Base-by-base conservation (phyloP, 2,113 vertebrate species). In the Oxygymnocypris stewartii region DNA sequence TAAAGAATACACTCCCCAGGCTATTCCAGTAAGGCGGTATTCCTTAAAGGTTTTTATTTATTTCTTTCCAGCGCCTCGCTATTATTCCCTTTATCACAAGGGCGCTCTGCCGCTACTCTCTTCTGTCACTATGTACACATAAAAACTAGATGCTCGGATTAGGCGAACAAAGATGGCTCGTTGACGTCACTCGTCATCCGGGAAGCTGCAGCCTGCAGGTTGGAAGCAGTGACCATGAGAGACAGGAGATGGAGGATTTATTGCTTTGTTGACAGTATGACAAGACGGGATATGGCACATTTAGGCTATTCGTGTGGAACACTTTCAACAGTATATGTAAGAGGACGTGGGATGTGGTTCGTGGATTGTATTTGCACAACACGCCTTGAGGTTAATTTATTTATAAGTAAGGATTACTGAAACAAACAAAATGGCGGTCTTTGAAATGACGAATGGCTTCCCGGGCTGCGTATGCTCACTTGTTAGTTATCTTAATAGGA, bases 161-260 rank as follows among this genome's bases (percentile, higher is more conserved):
- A 88, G 42, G 51, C 85, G 92, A 90, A 94, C 94, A 93, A 93
- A 94, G 92, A 94, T 92, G 93, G 93, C 94, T 93, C 86, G 89
- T 84, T 96, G 95, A 96, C 95, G 95, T 96, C 95, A 95, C 89
- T 92, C 84, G 89, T 88, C 91, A 91, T 90, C 88, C 88, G 90
- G 90, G 90, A 88, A 92, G 91, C 92, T 89, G 93, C 92, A 89
- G 92, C 93, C 92, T 89, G 93, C 92, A 89, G 92, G 93, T 92
- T 92, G 92, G 92, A 92, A 93, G 90, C 92, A 89, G 92, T 86
- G 93, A 79, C 83, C 88, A 89, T 85, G 86, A 61, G 57, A 82
- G 82, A 59, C 42, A 81, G 12, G 83, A 85, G 67, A 89, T 86
- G 79, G 84, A 85, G 84, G 69, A 85, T 82, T 40, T 31, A 63